phyloP scores from a whole-genome alignment of 2,888 invertebrate species.

The Hemaris fuciformis region DNA sequence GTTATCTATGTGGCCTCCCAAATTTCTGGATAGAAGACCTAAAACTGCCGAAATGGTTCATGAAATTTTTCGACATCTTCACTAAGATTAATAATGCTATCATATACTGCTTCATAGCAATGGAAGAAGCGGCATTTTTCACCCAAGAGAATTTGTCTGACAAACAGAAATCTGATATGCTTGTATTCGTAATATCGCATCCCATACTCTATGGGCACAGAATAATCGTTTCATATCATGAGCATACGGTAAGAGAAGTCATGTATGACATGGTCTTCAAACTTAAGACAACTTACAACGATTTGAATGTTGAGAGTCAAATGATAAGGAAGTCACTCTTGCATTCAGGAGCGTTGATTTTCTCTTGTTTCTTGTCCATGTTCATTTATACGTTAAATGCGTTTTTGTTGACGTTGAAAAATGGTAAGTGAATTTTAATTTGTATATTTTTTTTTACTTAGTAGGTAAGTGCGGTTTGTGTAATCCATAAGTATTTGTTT shows the following conservation, averaged over 20 bases:
- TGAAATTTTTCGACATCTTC: slow-evolving; percentile 22
- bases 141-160: slow-evolving; percentile 37
- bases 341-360: slow-evolving; percentile 31
- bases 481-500: too few relatives aligned
- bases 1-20: slow-evolving; percentile 33
- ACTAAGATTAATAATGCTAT: slow-evolving; percentile 25
- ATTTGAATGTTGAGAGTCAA: slow-evolving; percentile 40
- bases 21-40: slow-evolving; percentile 44
- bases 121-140: slow-evolving; percentile 36
- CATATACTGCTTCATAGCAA: slow-evolving; percentile 30
- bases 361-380: slow-evolving; percentile 24
- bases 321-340: slow-evolving; percentile 42
- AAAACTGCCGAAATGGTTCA: slow-evolving; percentile 26
- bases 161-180: slow-evolving; percentile 38
- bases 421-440: slow-evolving; percentile 26
- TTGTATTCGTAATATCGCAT: slow-evolving; percentile 40
- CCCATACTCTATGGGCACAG: slow-evolving; percentile 34
- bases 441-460: too few relatives aligned
- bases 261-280: slow-evolving; percentile 33
- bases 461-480: too few relatives aligned
- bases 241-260: slow-evolving; percentile 30
- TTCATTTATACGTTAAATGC: slow-evolving; percentile 35
- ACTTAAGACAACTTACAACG: slow-evolving; percentile 44
- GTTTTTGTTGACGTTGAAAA: slow-evolving; percentile 22
- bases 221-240: slow-evolving; percentile 28